These are phyloP conservation scores for Falco biarmicus DNA, from an alignment of 2,797 vertebrate genomes.

Conservation along the genomic window DNA sequence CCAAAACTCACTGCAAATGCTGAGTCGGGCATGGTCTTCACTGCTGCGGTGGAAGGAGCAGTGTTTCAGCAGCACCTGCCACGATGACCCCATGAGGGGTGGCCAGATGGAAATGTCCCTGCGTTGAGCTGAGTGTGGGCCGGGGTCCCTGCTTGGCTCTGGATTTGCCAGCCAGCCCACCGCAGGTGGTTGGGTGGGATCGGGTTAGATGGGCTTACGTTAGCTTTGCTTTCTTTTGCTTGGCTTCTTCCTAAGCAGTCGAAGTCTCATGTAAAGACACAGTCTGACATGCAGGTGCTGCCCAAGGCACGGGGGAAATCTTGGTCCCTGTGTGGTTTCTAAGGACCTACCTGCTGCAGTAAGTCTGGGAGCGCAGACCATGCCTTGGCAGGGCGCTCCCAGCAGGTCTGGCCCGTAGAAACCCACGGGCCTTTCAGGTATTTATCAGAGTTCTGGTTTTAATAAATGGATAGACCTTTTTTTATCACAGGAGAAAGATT, in stretches of 20 bases:
- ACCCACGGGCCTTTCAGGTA: neutral
- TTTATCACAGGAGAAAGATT: neutral
- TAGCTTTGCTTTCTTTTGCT: neutral
- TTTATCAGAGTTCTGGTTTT: neutral
- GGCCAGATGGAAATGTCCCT: neutral
- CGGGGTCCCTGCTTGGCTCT: neutral
- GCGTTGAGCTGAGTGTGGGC: neutral
- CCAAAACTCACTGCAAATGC: accelerated
- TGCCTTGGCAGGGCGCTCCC: neutral
- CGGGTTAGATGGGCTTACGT: neutral
- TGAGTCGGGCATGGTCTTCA: accelerated
- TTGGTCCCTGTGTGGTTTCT: neutral
- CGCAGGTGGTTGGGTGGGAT: neutral
- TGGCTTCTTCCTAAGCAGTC: neutral
- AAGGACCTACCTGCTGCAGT: neutral
- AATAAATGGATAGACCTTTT: neutral
- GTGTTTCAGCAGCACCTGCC: neutral
- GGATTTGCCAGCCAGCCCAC: neutral
- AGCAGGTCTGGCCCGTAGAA: neutral
- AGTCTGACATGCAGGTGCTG: neutral
- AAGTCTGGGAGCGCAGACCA: neutral
- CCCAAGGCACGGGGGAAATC: neutral
- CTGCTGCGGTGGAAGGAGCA: neutral
- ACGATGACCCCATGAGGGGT: neutral
- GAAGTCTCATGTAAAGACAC: neutral